Evolutionary conservation across 2,113 vertebrate genomes (phyloP).

Genomic region (Elachura formosa): DNA sequence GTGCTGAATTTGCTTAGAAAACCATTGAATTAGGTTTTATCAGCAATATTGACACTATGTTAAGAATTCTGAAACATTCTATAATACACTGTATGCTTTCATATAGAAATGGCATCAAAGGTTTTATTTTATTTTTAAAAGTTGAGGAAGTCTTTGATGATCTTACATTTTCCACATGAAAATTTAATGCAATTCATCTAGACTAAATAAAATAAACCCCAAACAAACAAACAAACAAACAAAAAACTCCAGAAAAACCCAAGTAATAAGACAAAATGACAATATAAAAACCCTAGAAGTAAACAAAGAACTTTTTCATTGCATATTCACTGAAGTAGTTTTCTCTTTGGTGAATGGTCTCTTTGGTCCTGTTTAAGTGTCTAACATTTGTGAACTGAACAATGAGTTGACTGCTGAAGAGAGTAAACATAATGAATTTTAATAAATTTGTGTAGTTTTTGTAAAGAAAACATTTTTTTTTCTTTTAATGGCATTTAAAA

Average conservation of each 20-base stretch:
- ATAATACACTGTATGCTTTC: not conserved
- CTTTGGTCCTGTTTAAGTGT: not conserved
- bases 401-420: not conserved
- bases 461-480: not conserved
- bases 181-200: not conserved
- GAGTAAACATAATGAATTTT: not conserved
- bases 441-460: not conserved
- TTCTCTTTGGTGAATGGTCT: not conserved
- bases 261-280: not conserved
- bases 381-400: not conserved
- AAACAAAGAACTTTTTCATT: not conserved
- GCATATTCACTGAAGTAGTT: not conserved
- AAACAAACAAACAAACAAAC: no score
- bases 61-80: not conserved
- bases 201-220: not conserved
- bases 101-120: not conserved
- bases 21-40: not conserved
- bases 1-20: not conserved
- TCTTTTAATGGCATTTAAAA: not conserved
- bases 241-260: not conserved
- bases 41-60: no score
- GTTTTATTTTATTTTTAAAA: not conserved
- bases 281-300: not conserved
- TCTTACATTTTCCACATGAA: not conserved
- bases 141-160: not conserved